A percentile compares a stretch with the other conserved stretches of the same genome.
Conservation (phyloP, 2,888 invertebrate species). For the Latheticus oryzae region DNA sequence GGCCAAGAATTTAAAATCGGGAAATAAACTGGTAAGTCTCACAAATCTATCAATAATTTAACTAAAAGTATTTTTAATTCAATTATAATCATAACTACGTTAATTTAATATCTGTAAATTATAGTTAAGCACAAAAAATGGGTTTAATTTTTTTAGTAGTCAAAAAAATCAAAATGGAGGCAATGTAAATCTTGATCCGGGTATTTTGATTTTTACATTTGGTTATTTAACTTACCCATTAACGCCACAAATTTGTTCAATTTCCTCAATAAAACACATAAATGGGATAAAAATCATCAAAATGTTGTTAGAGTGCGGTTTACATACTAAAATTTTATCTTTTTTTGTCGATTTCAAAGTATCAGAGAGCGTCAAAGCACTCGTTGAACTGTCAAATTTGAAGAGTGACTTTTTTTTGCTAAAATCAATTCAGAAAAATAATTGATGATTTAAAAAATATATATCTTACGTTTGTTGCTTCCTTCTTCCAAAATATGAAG, state of each 20-base stretch:
- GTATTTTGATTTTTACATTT: neutral
- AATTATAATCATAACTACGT: no score
- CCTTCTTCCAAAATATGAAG: conserved; percentile 68
- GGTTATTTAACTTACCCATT: conserved; percentile 66
- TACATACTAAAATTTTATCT: conserved; percentile 79
- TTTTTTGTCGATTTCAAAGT: conserved; percentile 57
- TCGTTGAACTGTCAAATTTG: conserved; percentile 75
- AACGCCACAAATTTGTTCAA: conserved; percentile 74
- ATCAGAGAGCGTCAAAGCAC: conserved; percentile 61
- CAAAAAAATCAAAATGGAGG: neutral
- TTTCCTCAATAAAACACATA: conserved; percentile 85
- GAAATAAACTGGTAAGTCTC: no score
- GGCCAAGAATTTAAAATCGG: no score
- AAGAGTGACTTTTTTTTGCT: conserved; percentile 74
- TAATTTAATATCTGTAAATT: no score
- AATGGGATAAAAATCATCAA: conserved; percentile 85
- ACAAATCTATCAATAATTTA: no score
- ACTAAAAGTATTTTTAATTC: no score
- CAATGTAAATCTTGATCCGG: no score
- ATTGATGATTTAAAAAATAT: no score
- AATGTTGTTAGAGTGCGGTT: conserved; percentile 79
- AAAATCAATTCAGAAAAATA: conserved; percentile 41
- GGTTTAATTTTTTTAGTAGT: no score
- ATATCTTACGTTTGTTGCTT: conserved; percentile 64
- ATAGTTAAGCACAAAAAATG: no score